Evolutionary conservation across 2,888 invertebrate genomes (phyloP).

Genomic region (Pammene fasciana): DNA sequence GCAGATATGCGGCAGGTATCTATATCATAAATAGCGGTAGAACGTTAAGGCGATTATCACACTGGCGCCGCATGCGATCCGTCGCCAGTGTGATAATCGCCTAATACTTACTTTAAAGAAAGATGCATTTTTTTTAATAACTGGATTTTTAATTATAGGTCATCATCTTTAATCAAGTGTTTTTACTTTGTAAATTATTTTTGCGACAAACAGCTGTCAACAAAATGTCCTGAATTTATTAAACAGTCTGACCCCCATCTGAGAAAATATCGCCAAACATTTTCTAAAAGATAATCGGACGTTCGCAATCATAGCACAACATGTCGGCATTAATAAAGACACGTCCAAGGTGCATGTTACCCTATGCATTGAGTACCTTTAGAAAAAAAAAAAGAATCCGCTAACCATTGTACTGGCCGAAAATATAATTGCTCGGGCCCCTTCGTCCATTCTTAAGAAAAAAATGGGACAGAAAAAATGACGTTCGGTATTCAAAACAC

Average conservation of each 20-base stretch:
- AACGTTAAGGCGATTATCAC: too few relatives aligned
- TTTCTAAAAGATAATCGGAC: constrained; percentile 54
- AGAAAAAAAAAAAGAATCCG: constrained; percentile 54
- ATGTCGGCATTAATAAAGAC: constrained; percentile 62
- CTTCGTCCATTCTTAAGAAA: constrained; percentile 58
- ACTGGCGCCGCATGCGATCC: too few relatives aligned
- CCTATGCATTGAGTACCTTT: constrained; percentile 63
- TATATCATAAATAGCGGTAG: too few relatives aligned
- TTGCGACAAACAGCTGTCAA: constrained; percentile 11
- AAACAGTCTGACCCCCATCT: constrained; percentile 35
- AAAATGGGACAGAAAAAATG: constrained; percentile 60
- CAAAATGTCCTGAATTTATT: constrained; percentile 12
- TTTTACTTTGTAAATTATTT: not conserved
- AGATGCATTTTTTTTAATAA: too few relatives aligned
- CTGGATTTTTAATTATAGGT: too few relatives aligned
- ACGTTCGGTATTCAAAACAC: constrained; percentile 79
- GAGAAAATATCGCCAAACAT: constrained; percentile 44
- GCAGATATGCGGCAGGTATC: too few relatives aligned
- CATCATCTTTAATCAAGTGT: too few relatives aligned
- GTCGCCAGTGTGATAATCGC: too few relatives aligned
- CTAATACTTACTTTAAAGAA: too few relatives aligned
- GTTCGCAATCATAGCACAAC: constrained; percentile 66
- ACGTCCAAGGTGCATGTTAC: constrained; percentile 75
- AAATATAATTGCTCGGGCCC: constrained; percentile 80
- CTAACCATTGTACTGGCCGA: constrained; percentile 55